Base-by-base conservation (phyloP, 2,797 vertebrate genomes). In the Tauraco hartlaubi region DNA sequence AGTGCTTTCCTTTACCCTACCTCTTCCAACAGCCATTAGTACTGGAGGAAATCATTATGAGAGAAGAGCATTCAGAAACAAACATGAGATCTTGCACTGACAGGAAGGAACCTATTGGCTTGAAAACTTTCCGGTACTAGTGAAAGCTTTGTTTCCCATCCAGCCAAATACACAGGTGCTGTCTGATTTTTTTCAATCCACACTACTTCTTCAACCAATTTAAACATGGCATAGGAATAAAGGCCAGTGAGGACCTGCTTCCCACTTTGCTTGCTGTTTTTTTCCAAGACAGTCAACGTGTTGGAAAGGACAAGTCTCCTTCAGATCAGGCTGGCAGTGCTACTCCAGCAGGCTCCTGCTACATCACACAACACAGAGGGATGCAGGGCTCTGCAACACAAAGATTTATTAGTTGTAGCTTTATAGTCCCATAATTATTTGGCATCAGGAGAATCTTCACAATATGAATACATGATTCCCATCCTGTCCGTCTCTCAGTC, bases 91-190 rank as follows among this genome's bases (percentile, higher is more conserved):
- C 63, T 68, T 83, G 56, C 61, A 83, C 18, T 31, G 29, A 86
- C 86, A 95, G 96, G 94, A 97, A 97, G 95, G 94, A 96, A 96
- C 74, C 90, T 91, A 96, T 96, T 92, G 77, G 85, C 84, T 66
- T 91, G 86, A 96, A 95, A 94, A 94, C 78, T 92, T 95, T 93
- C 96, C 88, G 35, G 85, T 92, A 71, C 51, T 69, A 94, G 79
- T 86, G 92, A 96, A 94, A 97, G 94, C 81, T 92, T 91, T 95
- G 64, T 87, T 95, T 92, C 75, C 77, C 85, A 89, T 79, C 43
- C 44, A 92, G 54, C 48, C 37, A 86, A 67, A 94, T 18, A 71
- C 48, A 92, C 95, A 96, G 74, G 77, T 90, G 86, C 15, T 4
- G 68, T 31, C 58, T 74, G 62, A 14, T 86, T 75, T 21, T 21